Percentiles rank a stretch among this genome's conserved stretches.
Evolutionary conservation across 2,888 invertebrate species (phyloP).

Genomic region (Baronia brevicornis): DNA sequence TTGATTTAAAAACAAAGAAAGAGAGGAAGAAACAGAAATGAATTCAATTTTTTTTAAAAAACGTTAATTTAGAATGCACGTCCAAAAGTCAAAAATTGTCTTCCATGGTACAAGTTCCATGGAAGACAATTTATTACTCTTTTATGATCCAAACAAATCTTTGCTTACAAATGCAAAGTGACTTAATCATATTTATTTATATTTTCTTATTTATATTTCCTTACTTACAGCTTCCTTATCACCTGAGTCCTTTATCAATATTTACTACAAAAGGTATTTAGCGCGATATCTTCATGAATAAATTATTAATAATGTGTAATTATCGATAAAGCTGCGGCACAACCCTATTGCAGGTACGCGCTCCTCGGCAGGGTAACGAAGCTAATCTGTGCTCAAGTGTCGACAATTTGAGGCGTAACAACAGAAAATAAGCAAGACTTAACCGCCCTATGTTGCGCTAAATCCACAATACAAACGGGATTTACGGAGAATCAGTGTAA

Average conservation of each 20-base stretch:
- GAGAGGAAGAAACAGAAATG: too few relatives aligned
- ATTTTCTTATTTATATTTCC: not conserved
- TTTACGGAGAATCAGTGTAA: conserved; percentile 30
- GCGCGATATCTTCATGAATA: not conserved
- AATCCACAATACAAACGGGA: conserved; percentile 44
- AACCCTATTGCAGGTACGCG: conserved; percentile 50
- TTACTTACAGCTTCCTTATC: not conserved
- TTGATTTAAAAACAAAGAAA: too few relatives aligned
- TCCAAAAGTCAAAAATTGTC: too few relatives aligned
- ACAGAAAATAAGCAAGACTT: conserved; percentile 68
- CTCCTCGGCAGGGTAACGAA: conserved; percentile 68
- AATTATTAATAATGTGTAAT: not conserved
- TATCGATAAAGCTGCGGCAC: conserved; percentile 27
- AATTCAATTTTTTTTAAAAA: too few relatives aligned
- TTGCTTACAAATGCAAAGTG: too few relatives aligned
- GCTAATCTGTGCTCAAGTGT: conserved; percentile 75
- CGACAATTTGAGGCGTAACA: conserved; percentile 74
- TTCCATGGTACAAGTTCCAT: too few relatives aligned
- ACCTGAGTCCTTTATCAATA: too few relatives aligned
- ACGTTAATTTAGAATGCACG: too few relatives aligned
- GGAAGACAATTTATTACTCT: too few relatives aligned
- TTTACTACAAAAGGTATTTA: not conserved
- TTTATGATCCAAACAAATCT: too few relatives aligned
- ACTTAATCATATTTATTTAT: too few relatives aligned
- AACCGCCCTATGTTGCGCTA: conserved; percentile 47